Conservation (phyloP, 2,888 invertebrate species). For the Meliscaeva auricollis region DNA sequence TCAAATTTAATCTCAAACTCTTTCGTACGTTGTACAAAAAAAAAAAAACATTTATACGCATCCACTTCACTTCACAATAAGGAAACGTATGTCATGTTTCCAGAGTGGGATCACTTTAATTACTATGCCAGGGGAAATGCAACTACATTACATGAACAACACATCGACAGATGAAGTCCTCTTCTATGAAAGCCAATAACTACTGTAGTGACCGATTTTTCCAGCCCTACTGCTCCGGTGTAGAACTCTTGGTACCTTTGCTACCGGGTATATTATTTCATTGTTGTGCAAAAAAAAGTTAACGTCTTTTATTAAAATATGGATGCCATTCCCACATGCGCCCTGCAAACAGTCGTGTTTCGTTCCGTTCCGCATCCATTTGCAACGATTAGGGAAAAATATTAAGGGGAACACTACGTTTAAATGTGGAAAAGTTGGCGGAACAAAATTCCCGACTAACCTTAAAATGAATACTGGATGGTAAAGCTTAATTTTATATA, state of each 20-base stretch:
- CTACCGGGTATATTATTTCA: slow-evolving; percentile 54
- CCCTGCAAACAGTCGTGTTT: slow-evolving; percentile 1
- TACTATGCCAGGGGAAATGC: slow-evolving; percentile 59
- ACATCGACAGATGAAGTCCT: slow-evolving; percentile 41
- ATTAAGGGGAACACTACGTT: slow-evolving; percentile 37
- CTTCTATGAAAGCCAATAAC: slow-evolving; percentile 49
- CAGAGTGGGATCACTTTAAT: slow-evolving; percentile 60
- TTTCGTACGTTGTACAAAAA: slow-evolving; percentile 1
- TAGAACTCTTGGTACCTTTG: slow-evolving; percentile 37
- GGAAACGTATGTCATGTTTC: slow-evolving; percentile 58
- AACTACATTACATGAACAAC: slow-evolving; percentile 45
- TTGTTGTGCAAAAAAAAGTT: slow-evolving; percentile 57
- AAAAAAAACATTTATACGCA: slow-evolving; percentile 26
- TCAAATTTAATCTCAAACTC: neutral
- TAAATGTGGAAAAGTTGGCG: slow-evolving; percentile 16
- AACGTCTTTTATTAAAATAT: slow-evolving; percentile 61
- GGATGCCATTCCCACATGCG: slow-evolving; percentile 58
- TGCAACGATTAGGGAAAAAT: slow-evolving; percentile 11
- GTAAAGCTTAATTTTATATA: slow-evolving; percentile 33
- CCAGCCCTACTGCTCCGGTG: slow-evolving; percentile 61
- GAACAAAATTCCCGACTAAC: neutral
- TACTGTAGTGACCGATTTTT: slow-evolving; percentile 73
- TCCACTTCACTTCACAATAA: slow-evolving; percentile 56
- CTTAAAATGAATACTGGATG: slow-evolving; percentile 53
- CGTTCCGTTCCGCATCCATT: slow-evolving; percentile 1